These are phyloP conservation scores for Phylloscopus trochilus DNA, from an alignment of 2,113 vertebrate species.

Conservation along the genomic window DNA sequence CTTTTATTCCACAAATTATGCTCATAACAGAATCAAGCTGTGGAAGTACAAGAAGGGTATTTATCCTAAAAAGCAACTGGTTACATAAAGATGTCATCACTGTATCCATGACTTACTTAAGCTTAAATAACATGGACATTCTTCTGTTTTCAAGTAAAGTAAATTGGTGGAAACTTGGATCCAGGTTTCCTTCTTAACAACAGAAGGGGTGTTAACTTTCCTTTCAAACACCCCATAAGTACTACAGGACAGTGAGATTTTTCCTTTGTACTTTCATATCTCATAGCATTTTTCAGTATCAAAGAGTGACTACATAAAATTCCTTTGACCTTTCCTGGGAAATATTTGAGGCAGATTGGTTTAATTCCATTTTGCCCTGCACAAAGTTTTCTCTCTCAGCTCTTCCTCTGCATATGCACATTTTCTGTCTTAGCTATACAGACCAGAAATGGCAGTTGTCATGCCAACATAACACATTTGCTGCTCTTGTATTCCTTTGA, in stretches of 20 bases:
- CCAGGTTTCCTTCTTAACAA: not conserved
- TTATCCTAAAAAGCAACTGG: not conserved
- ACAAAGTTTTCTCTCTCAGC: not conserved
- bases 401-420: not conserved
- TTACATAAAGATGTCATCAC: not conserved
- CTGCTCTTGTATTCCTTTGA: not conserved
- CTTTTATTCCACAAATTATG: not conserved
- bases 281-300: not conserved
- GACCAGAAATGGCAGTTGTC: slow-evolving; percentile 41
- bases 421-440: not conserved
- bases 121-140: not conserved
- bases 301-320: not conserved
- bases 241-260: not conserved
- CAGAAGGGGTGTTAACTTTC: not conserved
- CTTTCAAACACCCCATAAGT: not conserved
- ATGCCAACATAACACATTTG: slow-evolving; percentile 51
- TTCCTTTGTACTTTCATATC: not conserved
- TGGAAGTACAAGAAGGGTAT: not conserved
- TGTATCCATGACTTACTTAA: not conserved
- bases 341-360: not conserved
- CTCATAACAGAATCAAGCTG: not conserved
- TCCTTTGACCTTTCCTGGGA: not conserved
- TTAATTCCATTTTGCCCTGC: not conserved
- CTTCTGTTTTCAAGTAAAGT: not conserved
- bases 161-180: not conserved